phyloP scores from a whole-genome alignment of 2,113 vertebrate genomes.

The Panthera tigris region DNA sequence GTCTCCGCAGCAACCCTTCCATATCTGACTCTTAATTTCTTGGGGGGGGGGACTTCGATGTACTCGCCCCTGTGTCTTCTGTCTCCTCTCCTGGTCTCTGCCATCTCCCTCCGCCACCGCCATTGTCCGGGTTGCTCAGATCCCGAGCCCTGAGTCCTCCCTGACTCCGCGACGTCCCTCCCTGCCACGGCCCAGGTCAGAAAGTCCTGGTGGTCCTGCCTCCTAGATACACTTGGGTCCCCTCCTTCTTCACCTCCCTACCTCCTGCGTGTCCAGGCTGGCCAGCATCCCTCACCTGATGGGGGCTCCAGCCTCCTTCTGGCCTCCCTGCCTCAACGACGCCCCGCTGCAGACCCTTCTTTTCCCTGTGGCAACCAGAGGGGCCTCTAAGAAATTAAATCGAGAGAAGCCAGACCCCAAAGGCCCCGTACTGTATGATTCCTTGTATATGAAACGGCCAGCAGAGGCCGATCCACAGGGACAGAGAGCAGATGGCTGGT shows the following conservation, averaged over 20 bases:
- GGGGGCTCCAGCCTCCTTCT: neutral
- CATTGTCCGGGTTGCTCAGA: neutral
- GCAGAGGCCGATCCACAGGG: neutral
- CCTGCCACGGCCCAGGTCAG: too few species aligned
- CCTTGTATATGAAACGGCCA: neutral
- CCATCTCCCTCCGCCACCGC: too few species aligned
- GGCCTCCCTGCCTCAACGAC: neutral
- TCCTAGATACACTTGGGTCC: too few species aligned
- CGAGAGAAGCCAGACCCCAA: neutral
- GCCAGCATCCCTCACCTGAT: neutral
- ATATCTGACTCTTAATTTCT: neutral
- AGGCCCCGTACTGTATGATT: too few species aligned
- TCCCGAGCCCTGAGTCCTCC: neutral
- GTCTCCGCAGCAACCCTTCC: neutral
- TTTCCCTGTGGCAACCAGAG: neutral
- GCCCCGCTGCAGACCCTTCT: neutral
- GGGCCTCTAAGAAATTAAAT: neutral
- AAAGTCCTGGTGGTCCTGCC: neutral
- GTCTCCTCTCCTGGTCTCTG: neutral
- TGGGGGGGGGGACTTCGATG: too few species aligned
- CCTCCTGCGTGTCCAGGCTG: neutral
- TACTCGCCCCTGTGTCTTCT: rapidly evolving
- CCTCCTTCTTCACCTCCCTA: neutral
- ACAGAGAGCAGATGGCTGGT: neutral
- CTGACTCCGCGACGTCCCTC: too few species aligned